Evolutionary conservation across 1,140 invertebrate genomes (phyloP).

Genomic region (Drosophila mojavensis): DNA sequence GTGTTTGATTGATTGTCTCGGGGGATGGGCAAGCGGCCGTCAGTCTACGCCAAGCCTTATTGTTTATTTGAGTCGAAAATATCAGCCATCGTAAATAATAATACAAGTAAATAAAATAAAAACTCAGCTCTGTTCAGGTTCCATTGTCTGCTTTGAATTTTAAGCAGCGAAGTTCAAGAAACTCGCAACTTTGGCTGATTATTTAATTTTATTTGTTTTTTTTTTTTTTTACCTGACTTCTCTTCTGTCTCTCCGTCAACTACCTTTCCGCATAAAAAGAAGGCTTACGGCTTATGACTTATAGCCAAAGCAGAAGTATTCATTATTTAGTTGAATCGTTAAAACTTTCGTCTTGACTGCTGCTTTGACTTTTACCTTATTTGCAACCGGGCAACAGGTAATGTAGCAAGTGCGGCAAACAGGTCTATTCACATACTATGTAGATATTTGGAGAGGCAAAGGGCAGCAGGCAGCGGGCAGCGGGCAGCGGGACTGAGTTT

Average conservation of each 20-base stretch:
- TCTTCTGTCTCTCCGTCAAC: background rate
- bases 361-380: constrained; percentile 26
- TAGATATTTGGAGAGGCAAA: background rate
- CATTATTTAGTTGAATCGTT: constrained; percentile 27
- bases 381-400: constrained; percentile 33
- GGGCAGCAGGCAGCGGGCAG: background rate
- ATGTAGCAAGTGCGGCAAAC: constrained; percentile 37
- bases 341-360: constrained; percentile 43
- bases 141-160: constrained; percentile 36
- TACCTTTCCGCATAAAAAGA: too few relatives aligned
- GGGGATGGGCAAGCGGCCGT: constrained; percentile 2
- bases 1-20: constrained; percentile 44
- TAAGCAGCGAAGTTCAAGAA: constrained; percentile 44
- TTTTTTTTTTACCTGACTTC: background rate
- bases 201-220: constrained; percentile 31
- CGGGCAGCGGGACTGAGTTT: background rate
- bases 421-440: constrained; percentile 9
- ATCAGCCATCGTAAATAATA: background rate
- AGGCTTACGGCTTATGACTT: background rate
- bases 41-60: background rate
- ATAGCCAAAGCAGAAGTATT: constrained; percentile 35
- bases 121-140: constrained; percentile 13
- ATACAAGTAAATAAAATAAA: constrained; percentile 1
- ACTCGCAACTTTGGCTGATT: constrained; percentile 41
- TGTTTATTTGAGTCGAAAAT: constrained; percentile 4